phyloP scores from a whole-genome alignment of 2,888 invertebrate species.

The Meteorus colon region DNA sequence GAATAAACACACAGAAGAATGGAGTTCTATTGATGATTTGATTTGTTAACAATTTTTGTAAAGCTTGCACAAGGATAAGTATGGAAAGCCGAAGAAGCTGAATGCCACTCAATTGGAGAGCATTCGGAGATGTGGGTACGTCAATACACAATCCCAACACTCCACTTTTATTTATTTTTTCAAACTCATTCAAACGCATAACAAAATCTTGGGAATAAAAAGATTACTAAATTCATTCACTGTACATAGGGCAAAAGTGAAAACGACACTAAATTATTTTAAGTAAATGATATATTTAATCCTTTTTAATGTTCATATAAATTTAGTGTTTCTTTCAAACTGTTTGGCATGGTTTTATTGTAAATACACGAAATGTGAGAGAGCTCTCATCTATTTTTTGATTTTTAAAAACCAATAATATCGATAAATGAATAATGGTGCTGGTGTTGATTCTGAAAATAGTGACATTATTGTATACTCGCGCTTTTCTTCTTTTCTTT shows the following conservation, averaged over 20 bases:
- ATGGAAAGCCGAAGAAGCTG: slow-evolving; percentile 87
- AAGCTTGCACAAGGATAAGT: slow-evolving; percentile 92
- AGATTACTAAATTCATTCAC: slow-evolving; percentile 20
- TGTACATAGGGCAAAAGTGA: slow-evolving; percentile 12
- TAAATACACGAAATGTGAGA: slow-evolving; percentile 15
- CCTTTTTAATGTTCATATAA: neutral
- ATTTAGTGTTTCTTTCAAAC: neutral
- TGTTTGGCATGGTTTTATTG: slow-evolving; percentile 17
- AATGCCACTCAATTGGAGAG: slow-evolving; percentile 85
- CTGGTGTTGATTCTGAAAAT: slow-evolving; percentile 17
- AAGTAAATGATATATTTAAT: neutral
- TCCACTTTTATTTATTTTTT: slow-evolving; percentile 31
- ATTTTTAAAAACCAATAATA: neutral
- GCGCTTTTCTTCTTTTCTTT: neutral
- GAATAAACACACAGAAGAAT: slow-evolving; percentile 7
- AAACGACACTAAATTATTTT: neutral
- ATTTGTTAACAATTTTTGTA: slow-evolving; percentile 75
- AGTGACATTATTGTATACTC: slow-evolving; percentile 1
- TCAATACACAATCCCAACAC: slow-evolving; percentile 69
- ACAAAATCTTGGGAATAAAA: slow-evolving; percentile 3
- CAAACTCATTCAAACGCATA: neutral
- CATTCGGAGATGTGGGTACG: slow-evolving; percentile 85
- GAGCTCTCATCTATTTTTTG: neutral
- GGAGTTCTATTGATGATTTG: slow-evolving; percentile 45
- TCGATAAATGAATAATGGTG: neutral